Base-by-base conservation (phyloP, 2,888 invertebrate genomes). In the Ectemnius lituratus region DNA sequence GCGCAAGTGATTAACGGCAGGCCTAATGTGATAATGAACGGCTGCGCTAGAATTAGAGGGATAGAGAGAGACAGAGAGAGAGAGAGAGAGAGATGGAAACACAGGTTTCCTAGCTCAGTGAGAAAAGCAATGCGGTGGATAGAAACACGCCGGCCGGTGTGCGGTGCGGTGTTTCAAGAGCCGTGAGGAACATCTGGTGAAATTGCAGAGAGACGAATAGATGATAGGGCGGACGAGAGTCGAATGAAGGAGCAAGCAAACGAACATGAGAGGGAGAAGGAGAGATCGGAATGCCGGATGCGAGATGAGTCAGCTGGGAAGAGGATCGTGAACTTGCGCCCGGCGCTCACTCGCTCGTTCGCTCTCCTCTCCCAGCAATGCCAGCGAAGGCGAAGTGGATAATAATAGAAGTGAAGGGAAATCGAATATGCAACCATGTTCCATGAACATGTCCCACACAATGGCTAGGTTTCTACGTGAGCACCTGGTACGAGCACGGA, bases 261-360 rank as follows among this genome's bases (percentile, higher is more conserved):
- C 37, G 8, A 37, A 37, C 28, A 8, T 8, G 4, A 72, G 69
- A 69, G 64, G 11, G 71, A 76, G 63, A 80, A 73, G 65, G 62
- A 73, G 73, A 80, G 73, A 81, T 81, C 73, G 74, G 76, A 70
- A 77, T 76, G 72, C 80, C 72, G 83, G 74, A 72, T 75, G 78
- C 61, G 63, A 72, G 70, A 71, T 79, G 80, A 80, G 75, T 80
- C 84, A 81, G 81, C 75, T 68, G 74, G 67, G 80, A 78, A 52
- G 52, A 70, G 73, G 76, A 81, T 78, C 83, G 69, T 84, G 77
- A 82, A 81, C 81, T 81, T 84, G 82, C 67, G 72, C 62, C 67
- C 81, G 65, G 75, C 73, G 65, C 76, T 62, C 71, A 71, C 70
- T 64, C 76, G 59, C n/a, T 64, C n/a, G n/a, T n/a, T n/a, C n/a